Evolutionary conservation across 53 echinoderm and acorn worm species (phyloP).

Genomic region (Holothuria scabra): DNA sequence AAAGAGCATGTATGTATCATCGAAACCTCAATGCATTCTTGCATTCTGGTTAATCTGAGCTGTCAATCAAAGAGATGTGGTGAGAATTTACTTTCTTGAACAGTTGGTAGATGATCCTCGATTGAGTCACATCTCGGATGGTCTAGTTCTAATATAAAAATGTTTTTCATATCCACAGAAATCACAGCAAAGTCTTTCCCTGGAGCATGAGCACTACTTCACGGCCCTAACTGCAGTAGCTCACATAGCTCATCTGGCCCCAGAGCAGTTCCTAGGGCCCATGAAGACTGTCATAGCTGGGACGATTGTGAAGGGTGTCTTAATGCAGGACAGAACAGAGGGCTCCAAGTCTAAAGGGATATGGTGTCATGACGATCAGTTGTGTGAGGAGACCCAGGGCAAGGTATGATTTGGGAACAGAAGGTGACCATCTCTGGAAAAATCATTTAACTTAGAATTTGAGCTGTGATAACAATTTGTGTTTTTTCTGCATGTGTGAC

Average conservation of each 20-base stretch:
- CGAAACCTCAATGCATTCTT: no score
- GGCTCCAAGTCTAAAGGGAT: slow-evolving; percentile 79
- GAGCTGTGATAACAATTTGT: no score
- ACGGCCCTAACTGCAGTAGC: slow-evolving; percentile 87
- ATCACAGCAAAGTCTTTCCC: slow-evolving; percentile 72
- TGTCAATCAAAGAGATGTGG: no score
- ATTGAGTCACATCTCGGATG: no score
- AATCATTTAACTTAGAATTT: no score
- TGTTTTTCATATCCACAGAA: slow-evolving; percentile 42
- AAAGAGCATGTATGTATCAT: no score
- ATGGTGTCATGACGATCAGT: slow-evolving; percentile 95
- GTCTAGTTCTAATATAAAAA: no score
- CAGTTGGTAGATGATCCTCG: no score
- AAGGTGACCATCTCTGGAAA: no score
- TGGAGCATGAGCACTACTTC: slow-evolving; percentile 80
- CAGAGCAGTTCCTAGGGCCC: slow-evolving; percentile 70
- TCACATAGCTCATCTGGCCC: slow-evolving; percentile 75
- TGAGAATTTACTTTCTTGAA: no score
- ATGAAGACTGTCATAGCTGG: slow-evolving; percentile 93
- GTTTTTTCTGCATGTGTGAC: no score
- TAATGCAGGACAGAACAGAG: slow-evolving; percentile 91
- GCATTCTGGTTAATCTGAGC: no score
- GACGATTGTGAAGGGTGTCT: slow-evolving; percentile 87
- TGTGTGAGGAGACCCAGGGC: slow-evolving; percentile 80
- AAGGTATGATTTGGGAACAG: slow-evolving; percentile 64